Conservation (phyloP, 2,888 invertebrate species). For the Lithophane semibrunnea region DNA sequence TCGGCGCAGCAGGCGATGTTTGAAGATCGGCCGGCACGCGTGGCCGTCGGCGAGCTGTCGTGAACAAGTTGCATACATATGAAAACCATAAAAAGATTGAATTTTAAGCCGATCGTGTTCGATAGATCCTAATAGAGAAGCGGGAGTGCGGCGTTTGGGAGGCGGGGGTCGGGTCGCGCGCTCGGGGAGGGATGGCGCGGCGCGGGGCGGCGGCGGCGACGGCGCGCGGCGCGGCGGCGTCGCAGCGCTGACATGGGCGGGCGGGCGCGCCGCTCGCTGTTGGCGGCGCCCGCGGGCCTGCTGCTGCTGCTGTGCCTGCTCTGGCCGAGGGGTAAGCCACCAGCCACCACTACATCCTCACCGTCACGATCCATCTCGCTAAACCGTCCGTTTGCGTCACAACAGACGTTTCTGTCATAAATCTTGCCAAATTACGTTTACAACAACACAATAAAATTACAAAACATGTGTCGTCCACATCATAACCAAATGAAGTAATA, state of each 20-base stretch:
- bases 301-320: constrained; percentile 90
- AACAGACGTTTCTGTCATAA: constrained; percentile 5
- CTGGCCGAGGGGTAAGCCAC: constrained; percentile 86
- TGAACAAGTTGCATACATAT: constrained; percentile 84
- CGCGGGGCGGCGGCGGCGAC: constrained; percentile 84
- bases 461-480: constrained; percentile 6
- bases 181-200: constrained; percentile 82
- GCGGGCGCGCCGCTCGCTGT: constrained; percentile 89
- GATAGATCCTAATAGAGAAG: constrained; percentile 84
- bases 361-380: neutral
- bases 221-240: constrained; percentile 85
- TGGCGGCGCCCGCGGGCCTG: constrained; percentile 90
- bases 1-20: constrained; percentile 86
- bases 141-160: constrained; percentile 82
- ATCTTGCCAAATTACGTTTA: constrained; percentile 7
- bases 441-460: constrained; percentile 34
- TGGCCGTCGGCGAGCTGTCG: constrained; percentile 87
- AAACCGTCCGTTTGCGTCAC: neutral
- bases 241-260: constrained; percentile 89
- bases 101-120: constrained; percentile 84
- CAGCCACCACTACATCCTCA: neutral
- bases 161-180: constrained; percentile 73
- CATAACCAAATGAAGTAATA: constrained; percentile 6
- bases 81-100: constrained; percentile 85
- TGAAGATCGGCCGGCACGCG: constrained; percentile 86